Evolutionary conservation across 2,113 vertebrate species (phyloP).

Genomic region (Corythornis madagascariensis): DNA sequence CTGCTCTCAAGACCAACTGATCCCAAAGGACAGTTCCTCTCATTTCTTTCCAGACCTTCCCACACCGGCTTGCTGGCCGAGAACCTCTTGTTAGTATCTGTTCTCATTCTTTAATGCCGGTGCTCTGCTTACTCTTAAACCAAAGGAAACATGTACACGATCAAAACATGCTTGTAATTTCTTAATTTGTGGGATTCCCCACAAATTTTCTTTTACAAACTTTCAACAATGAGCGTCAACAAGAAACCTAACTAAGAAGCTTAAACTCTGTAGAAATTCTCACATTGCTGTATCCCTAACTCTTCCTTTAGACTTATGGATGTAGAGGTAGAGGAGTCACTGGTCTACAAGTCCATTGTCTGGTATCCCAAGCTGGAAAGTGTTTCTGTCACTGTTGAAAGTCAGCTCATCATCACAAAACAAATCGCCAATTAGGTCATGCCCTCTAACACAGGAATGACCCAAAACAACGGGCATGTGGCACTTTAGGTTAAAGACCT

Average conservation of each 20-base stretch:
- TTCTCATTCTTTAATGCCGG: neutral
- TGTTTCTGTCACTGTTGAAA: rapidly evolving
- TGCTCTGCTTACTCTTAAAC: neutral
- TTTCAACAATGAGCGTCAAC: neutral
- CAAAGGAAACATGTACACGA: neutral
- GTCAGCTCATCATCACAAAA: neutral
- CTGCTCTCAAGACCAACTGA: neutral
- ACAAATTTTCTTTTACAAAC: neutral
- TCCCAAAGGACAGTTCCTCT: neutral
- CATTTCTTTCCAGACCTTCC: neutral
- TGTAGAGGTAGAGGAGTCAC: neutral
- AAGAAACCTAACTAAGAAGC: neutral
- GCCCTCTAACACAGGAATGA: neutral
- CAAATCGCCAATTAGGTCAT: rapidly evolving
- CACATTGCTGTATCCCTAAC: neutral
- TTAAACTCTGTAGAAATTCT: neutral
- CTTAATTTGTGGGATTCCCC: neutral
- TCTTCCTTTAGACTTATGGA: neutral
- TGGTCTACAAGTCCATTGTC: neutral
- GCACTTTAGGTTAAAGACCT: neutral
- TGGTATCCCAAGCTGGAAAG: neutral
- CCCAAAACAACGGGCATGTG: neutral
- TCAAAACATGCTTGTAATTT: neutral
- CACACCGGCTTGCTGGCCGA: neutral
- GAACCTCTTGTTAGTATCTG: rapidly evolving